Percentiles rank a stretch among this genome's conserved stretches.
Conservation (phyloP, 2,113 vertebrate genomes). For the Procavia capensis region DNA sequence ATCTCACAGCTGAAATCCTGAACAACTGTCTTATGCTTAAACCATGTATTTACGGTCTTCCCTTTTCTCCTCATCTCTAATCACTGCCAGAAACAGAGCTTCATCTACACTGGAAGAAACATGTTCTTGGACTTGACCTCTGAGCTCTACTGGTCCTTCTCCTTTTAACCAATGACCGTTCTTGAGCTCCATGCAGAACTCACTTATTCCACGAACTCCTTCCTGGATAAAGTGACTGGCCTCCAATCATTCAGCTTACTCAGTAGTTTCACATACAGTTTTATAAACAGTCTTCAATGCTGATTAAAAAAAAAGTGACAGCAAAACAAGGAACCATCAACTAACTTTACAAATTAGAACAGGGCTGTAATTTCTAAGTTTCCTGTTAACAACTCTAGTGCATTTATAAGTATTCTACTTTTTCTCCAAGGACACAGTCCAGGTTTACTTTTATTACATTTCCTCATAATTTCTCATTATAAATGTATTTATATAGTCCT, state of each 20-base stretch:
- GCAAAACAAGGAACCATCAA: neutral
- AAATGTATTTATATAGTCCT: conserved; percentile 60
- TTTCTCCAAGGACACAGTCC: conserved; percentile 29
- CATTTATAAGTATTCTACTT: conserved; percentile 17
- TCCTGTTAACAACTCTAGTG: conserved; percentile 4
- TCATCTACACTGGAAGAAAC: neutral
- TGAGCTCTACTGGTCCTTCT: neutral
- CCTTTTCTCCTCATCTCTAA: neutral
- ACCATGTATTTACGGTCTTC: neutral
- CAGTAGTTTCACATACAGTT: neutral
- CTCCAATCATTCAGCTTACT: neutral
- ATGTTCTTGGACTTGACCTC: neutral
- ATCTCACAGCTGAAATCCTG: neutral
- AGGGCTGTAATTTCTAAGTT: neutral
- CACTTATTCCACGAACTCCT: neutral
- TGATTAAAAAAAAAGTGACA: neutral
- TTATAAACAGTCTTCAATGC: neutral
- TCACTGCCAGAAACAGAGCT: neutral
- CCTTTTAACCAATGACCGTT: neutral
- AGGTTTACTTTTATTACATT: conserved; percentile 61
- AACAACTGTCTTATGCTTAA: neutral
- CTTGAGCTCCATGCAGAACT: neutral
- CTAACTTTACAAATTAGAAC: conserved; percentile 27
- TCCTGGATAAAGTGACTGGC: neutral
- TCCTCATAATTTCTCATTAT: conserved; percentile 62